Evolutionary conservation across 2,888 invertebrate species (phyloP), one percentile per base, ranked within the genome.

Genomic region (Synanthedon andrenaeformis): DNA sequence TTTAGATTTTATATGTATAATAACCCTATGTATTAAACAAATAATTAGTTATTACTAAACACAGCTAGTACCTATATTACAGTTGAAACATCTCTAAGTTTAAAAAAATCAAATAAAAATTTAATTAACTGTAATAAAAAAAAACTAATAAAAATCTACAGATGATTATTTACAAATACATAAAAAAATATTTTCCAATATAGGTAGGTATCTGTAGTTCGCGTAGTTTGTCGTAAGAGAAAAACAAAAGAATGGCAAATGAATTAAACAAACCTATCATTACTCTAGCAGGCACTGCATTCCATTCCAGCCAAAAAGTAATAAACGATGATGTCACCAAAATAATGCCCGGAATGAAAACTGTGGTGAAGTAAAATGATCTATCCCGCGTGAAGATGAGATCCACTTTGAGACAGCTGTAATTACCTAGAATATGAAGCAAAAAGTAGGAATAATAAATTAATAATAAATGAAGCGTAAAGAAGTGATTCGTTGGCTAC

Each of bases 241-340:
- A 35, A 35, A 35, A 35, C 35, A 35, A 35, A 10, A 35, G 35
- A 49, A 5, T 49, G 19, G n/a, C 23, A 49, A 49, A 23, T 8
- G 3, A 61, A 74, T 35, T 35, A 35, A 72, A 90, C 92, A 90
- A 90, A 95, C 95, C 95, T 90, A 97, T 96, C 96, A 97, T 96
- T 76, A 96, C 96, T 89, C 96, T 92, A 80, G 96, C 96, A 79
- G 96, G 96, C 76, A 96, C 96, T 70, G 96, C 96, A 89, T 97
- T 97, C 96, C 96, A 96, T 90, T 97, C 96, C 88, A 97, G 91
- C 96, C 96, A 97, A 91, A 97, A 97, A 76, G 96, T 96, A 88
- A 97, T 97, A 91, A 97, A 97, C 74, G 96, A 96, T 87, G 96
- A 96, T 69, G 96, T 96, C 83, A 97, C 97, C 90, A 97, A 91